Evolutionary conservation across 2,888 invertebrate species (phyloP).

Genomic region (Acronicta leporina): DNA sequence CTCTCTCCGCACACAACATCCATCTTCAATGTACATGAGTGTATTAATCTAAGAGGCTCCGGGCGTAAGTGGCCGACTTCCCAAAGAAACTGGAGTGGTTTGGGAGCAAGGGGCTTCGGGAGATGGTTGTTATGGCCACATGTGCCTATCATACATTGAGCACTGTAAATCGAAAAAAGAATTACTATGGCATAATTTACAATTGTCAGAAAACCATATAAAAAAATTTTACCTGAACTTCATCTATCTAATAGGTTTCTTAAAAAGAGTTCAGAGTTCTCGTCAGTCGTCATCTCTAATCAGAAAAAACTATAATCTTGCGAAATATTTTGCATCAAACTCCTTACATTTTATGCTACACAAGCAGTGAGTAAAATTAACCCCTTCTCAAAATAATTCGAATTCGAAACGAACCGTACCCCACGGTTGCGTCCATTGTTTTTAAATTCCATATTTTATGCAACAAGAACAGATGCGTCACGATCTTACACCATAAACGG

Average conservation of each 20-base stretch:
- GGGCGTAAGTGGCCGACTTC: slow-evolving; percentile 54
- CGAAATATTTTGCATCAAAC: background rate
- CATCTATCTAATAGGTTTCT: too few species aligned
- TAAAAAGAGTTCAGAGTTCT: too few species aligned
- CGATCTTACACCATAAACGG: slow-evolving; percentile 81
- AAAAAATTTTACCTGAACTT: too few species aligned
- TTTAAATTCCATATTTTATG: slow-evolving; percentile 81
- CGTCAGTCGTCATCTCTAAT: too few species aligned
- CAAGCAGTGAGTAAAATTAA: slow-evolving; percentile 19
- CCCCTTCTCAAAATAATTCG: slow-evolving; percentile 36
- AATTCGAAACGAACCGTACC: slow-evolving; percentile 42
- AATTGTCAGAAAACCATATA: background rate
- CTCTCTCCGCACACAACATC: slow-evolving; percentile 31
- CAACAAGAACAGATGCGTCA: slow-evolving; percentile 85
- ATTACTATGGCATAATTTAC: background rate
- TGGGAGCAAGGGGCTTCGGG: slow-evolving; percentile 30
- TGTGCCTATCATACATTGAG: slow-evolving; percentile 20
- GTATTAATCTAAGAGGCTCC: slow-evolving; percentile 50
- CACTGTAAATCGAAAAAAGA: slow-evolving; percentile 12
- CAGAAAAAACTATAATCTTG: too few species aligned
- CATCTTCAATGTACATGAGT: slow-evolving; percentile 54
- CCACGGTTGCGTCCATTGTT: slow-evolving; percentile 68
- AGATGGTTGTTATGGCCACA: slow-evolving; percentile 41
- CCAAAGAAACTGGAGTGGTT: slow-evolving; percentile 52
- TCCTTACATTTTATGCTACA: background rate